Conservation (phyloP, 1,140 invertebrate species). For the Pseudoatta argentina region DNA sequence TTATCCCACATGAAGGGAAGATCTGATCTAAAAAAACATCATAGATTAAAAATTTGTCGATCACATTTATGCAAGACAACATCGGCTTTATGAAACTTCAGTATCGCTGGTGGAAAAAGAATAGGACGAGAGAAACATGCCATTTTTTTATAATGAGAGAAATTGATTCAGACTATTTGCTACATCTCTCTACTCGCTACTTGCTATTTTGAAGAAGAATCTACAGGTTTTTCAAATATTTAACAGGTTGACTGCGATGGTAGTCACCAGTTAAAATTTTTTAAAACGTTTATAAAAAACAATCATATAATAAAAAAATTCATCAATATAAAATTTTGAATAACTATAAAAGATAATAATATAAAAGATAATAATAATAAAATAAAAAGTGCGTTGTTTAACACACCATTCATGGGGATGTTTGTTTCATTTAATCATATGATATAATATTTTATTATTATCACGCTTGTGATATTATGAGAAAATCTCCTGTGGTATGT, state of each 20-base stretch:
- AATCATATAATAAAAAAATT: neutral
- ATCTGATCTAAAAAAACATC: constrained; percentile 4
- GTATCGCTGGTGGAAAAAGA: constrained; percentile 14
- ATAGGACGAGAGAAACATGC: constrained; percentile 18
- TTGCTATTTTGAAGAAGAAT: neutral
- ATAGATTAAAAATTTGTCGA: constrained; percentile 12
- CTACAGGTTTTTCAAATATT: neutral
- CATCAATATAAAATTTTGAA: neutral
- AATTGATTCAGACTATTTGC: neutral
- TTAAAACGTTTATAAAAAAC: neutral
- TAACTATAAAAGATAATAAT: neutral
- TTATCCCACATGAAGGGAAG: neutral
- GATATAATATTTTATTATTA: neutral
- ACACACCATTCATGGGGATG: neutral
- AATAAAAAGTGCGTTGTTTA: neutral
- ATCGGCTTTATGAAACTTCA: constrained; percentile 14
- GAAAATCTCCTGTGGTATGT: neutral
- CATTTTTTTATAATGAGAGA: neutral
- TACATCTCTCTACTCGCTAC: neutral
- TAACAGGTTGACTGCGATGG: neutral
- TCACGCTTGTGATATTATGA: neutral
- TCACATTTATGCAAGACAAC: constrained; percentile 30
- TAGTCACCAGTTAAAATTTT: neutral
- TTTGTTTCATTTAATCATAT: neutral
- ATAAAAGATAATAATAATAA: neutral